phyloP scores from a whole-genome alignment of 2,797 vertebrate genomes.

The Poecile montanus region DNA sequence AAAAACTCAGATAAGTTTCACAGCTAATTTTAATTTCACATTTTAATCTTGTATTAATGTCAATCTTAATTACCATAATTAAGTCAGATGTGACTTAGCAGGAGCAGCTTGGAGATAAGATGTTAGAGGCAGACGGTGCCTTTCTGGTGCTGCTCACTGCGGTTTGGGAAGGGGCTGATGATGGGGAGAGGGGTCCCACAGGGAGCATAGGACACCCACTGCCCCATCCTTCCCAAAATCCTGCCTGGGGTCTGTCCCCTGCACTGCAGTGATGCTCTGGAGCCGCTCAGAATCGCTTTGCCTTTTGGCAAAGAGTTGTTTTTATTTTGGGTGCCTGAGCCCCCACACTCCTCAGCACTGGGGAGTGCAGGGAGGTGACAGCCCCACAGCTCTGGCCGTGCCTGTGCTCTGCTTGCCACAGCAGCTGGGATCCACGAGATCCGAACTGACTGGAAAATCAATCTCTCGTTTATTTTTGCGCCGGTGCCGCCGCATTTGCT shows the following conservation, averaged over 20 bases:
- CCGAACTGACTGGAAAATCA: not conserved
- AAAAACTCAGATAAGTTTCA: constrained; percentile 73
- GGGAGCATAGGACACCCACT: rapidly evolving
- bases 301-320: not conserved
- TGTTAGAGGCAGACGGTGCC: not conserved
- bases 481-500: not conserved
- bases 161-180: rapidly evolving
- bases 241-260: not conserved
- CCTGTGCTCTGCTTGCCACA: not conserved
- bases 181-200: rapidly evolving
- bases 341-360: rapidly evolving
- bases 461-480: constrained; percentile 33
- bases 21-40: constrained; percentile 75
- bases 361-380: not conserved
- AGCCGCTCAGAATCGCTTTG: not conserved
- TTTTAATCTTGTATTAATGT: constrained; percentile 77
- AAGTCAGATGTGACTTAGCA: constrained; percentile 67
- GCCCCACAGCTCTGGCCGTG: rapidly evolving
- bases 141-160: not conserved
- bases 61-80: constrained; percentile 77
- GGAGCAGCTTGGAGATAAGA: constrained; percentile 57
- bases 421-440: not conserved
- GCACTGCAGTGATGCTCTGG: not conserved
- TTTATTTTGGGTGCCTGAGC: not conserved
- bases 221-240: not conserved